Evolutionary conservation across 2,888 invertebrate species (phyloP).

Genomic region (Unio delphinus): DNA sequence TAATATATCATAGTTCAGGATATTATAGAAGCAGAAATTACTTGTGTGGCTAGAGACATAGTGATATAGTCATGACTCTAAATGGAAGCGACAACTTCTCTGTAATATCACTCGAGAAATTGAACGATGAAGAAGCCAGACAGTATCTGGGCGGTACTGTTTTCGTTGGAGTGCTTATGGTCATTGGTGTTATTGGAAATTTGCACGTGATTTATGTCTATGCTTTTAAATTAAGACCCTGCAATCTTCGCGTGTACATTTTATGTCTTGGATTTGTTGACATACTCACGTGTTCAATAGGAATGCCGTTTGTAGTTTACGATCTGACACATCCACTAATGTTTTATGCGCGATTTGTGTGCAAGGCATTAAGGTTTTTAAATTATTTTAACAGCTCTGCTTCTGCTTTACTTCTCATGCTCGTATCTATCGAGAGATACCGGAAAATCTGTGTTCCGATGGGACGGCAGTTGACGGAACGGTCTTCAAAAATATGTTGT

Average conservation of each 20-base stretch:
- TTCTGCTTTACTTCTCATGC: conserved; percentile 5
- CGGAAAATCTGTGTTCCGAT: conserved; percentile 51
- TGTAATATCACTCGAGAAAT: neutral
- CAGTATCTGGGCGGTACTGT: conserved; percentile 10
- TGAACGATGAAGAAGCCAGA: conserved; percentile 1
- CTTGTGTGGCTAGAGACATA: neutral
- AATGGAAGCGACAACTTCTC: too few species aligned
- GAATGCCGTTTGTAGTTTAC: conserved; percentile 10
- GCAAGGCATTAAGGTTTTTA: conserved; percentile 7
- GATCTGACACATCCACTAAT: conserved; percentile 4
- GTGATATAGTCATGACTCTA: neutral
- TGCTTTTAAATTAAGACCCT: conserved; percentile 2
- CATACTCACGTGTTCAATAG: conserved; percentile 3
- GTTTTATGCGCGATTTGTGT: conserved; percentile 1
- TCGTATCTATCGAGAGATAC: conserved; percentile 32
- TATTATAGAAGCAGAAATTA: too few species aligned
- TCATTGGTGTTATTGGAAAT: conserved; percentile 10
- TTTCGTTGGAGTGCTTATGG: conserved; percentile 6
- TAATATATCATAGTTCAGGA: too few species aligned
- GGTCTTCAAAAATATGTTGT: conserved; percentile 27
- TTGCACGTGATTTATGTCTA: conserved; percentile 6
- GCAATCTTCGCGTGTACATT: conserved; percentile 6
- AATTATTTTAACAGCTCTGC: conserved; percentile 5
- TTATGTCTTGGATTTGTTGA: conserved; percentile 4
- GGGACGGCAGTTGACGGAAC: conserved; percentile 35